Percentiles rank a stretch among this genome's conserved stretches.
These are phyloP conservation scores for Galeruca laticollis DNA, from an alignment of 2,888 invertebrate genomes.

Conservation along the genomic window DNA sequence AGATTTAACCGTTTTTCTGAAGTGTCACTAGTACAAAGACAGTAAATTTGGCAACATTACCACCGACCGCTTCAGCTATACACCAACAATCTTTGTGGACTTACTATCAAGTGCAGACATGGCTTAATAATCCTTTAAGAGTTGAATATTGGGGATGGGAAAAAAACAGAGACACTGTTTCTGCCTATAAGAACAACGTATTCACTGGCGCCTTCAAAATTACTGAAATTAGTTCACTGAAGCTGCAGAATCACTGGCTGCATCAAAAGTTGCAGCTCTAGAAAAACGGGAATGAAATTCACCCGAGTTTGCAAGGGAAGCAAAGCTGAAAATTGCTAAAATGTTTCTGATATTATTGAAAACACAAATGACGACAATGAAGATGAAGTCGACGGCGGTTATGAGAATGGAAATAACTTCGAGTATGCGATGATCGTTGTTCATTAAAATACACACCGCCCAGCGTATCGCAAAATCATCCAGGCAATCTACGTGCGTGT, in stretches of 20 bases:
- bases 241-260: slow-evolving; percentile 5
- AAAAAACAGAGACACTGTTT: slow-evolving; percentile 29
- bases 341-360: neutral
- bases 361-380: neutral
- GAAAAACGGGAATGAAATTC: slow-evolving; percentile 23
- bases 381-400: neutral
- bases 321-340: slow-evolving; percentile 6
- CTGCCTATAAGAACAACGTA: slow-evolving; percentile 21
- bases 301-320: slow-evolving; percentile 10
- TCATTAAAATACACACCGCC: too few relatives aligned
- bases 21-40: neutral
- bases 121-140: neutral
- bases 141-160: slow-evolving; percentile 23
- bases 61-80: too few relatives aligned
- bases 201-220: slow-evolving; percentile 10
- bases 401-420: neutral
- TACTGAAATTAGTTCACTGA: slow-evolving; percentile 27
- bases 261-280: slow-evolving; percentile 22
- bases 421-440: too few relatives aligned
- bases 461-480: too few relatives aligned
- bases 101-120: too few relatives aligned
- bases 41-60: too few relatives aligned
- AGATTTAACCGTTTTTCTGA: neutral
- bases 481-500: too few relatives aligned
- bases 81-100: too few relatives aligned